Base-by-base conservation (phyloP, 2,888 invertebrate genomes). In the Desoria tigrina region DNA sequence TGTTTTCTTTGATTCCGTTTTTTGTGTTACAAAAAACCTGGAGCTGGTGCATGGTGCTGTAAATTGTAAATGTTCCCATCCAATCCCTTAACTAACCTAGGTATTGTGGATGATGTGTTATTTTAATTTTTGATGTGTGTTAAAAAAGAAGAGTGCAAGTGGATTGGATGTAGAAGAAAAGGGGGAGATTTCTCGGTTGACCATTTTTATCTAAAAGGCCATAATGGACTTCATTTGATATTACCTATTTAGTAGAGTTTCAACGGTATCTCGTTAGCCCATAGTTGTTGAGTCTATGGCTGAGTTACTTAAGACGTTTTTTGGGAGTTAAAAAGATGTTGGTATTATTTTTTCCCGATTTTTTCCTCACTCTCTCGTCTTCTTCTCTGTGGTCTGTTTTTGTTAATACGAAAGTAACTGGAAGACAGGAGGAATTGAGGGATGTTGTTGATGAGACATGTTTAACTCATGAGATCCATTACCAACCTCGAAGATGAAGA, bases 391-490 rank as follows among this genome's bases (percentile, higher is more conserved):
- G 51, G 51, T 51, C 23, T 51, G 51, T 23, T 51, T 51, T 23
- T 51, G 23, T 51, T 24, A 24, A 51, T 24, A 51, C 23, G 24
- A 18, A 21, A n/a, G n/a, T n/a, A n/a, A n/a, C n/a, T n/a, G n/a
- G n/a, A 45, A 51, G 26, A 32, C 51, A 9, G 51, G 16, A 4
- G 51, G 26, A n/a, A n/a, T n/a, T 51, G 51, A 51, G 51, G 51
- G 56, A 57, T 57, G 28, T 57, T 57, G n/a, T 23, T 23, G 42
- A 39, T 28, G 21, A 39, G 56, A 57, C 56, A 57, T 57, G 56
- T 57, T 57, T 57, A 57, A 57, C 56, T 39, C 56, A 57, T 57
- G 56, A 57, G 56, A 39, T 45, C 45, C 45, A 51, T 26, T 51
- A 23, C 24, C 3, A 51, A 51, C 7, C 24, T 24, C 11, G 51